Evolutionary conservation across 2,113 vertebrate genomes (phyloP).

Genomic region (Elaphurus davidianus): DNA sequence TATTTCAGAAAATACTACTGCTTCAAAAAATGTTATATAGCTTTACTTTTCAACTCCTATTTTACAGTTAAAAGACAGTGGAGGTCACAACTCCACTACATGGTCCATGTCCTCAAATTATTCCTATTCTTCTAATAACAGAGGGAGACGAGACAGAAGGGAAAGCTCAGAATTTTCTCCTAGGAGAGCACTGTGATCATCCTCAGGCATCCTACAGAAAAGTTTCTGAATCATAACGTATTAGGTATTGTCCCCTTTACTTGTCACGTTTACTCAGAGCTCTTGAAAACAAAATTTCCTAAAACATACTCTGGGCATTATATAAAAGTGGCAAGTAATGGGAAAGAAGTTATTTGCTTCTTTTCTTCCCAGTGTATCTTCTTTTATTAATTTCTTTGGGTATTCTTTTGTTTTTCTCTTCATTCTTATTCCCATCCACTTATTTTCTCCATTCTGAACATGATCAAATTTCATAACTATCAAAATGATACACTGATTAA

Average conservation of each 20-base stretch:
- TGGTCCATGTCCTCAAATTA: not conserved
- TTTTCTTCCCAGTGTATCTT: not conserved
- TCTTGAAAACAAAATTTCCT: slow-evolving; percentile 17
- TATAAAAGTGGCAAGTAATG: not conserved
- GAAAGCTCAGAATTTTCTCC: not conserved
- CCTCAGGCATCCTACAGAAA: slow-evolving; percentile 30
- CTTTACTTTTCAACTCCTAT: not conserved
- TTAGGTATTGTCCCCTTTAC: slow-evolving; percentile 6
- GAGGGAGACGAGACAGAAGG: not conserved
- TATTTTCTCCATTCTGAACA: not conserved
- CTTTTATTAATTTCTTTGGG: not conserved
- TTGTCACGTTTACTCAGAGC: slow-evolving; percentile 6
- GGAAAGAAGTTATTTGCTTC: not conserved
- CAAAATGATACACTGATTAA: not conserved
- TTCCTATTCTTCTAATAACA: slow-evolving; percentile 20
- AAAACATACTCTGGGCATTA: not conserved
- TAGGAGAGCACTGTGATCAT: slow-evolving; percentile 41
- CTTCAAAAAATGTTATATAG: not conserved
- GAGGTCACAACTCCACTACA: not conserved
- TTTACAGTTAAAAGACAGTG: not conserved
- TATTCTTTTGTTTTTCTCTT: not conserved
- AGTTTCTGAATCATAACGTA: not conserved
- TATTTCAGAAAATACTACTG: not conserved
- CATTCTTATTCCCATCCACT: not conserved
- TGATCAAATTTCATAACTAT: not conserved